phyloP scores from a whole-genome alignment of 2,113 vertebrate genomes.

The Siniperca chuatsi region DNA sequence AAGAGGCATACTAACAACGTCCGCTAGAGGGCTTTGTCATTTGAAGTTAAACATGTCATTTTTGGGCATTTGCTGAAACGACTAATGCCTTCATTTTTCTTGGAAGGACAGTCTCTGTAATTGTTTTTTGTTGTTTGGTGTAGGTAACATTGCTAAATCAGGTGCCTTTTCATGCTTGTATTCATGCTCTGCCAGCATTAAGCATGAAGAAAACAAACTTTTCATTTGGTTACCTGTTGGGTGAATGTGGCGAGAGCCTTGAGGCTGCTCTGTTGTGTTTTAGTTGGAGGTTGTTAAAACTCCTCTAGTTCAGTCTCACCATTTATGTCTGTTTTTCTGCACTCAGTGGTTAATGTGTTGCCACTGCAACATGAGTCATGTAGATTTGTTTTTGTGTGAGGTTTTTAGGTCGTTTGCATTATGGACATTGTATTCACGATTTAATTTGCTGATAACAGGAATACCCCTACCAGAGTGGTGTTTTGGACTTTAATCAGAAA shows the following conservation, averaged over 20 bases:
- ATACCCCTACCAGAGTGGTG: neutral
- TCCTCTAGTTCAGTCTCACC: neutral
- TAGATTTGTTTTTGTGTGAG: neutral
- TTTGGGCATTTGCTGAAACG: neutral
- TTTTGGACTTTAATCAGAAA: neutral
- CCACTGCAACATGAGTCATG: slow-evolving; percentile 3
- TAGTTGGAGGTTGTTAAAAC: neutral
- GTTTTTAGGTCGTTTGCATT: neutral
- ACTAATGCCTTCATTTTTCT: neutral
- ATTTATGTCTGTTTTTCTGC: neutral
- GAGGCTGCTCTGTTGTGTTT: slow-evolving; percentile 13
- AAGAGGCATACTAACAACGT: neutral
- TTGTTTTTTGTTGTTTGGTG: slow-evolving; percentile 11
- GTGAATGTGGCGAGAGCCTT: neutral
- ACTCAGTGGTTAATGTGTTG: neutral
- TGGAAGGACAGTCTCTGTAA: neutral
- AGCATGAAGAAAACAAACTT: slow-evolving; percentile 1
- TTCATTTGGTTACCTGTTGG: slow-evolving; percentile 7
- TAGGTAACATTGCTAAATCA: neutral
- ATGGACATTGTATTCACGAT: neutral
- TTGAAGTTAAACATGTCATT: slow-evolving; percentile 12
- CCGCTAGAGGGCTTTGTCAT: neutral
- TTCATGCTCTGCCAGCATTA: slow-evolving; percentile 1
- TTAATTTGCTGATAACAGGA: neutral
- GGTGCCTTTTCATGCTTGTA: neutral